Percentiles rank a stretch among this genome's conserved stretches.
Evolutionary conservation across 1,140 invertebrate species (phyloP).

Genomic region (Tetraneura akinire): DNA sequence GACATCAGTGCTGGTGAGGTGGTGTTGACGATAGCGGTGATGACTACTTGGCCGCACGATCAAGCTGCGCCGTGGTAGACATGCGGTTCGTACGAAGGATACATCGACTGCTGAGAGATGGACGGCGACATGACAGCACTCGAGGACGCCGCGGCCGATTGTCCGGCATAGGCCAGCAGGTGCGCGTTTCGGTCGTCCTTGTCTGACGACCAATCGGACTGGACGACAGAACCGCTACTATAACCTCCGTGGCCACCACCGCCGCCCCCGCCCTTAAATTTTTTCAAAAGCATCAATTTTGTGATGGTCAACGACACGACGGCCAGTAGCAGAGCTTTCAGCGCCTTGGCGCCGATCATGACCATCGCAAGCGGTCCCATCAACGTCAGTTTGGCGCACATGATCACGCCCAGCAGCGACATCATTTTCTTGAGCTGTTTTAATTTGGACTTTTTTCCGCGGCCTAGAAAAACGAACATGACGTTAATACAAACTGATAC

Average conservation of each 20-base stretch:
- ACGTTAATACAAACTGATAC: too few relatives aligned
- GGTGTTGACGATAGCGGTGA: background rate
- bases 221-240: background rate
- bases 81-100: constrained; percentile 14
- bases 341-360: constrained; percentile 55
- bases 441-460: constrained; percentile 57
- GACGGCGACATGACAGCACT: background rate
- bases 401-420: constrained; percentile 56
- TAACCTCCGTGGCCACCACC: background rate
- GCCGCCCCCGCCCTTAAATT: constrained; percentile 52
- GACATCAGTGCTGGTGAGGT: background rate
- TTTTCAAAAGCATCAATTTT: constrained; percentile 56
- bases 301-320: constrained; percentile 54
- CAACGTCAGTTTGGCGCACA: constrained; percentile 55
- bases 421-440: constrained; percentile 56
- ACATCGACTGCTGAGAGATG: constrained; percentile 9
- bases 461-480: constrained; percentile 11
- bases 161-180: constrained; percentile 3
- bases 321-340: constrained; percentile 56
- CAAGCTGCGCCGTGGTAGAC: constrained; percentile 8
- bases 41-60: background rate
- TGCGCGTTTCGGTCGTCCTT: constrained; percentile 41
- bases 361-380: constrained; percentile 55
- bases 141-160: background rate
- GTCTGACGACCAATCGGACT: constrained; percentile 28